phyloP scores from a whole-genome alignment of 2,113 vertebrate species.

The Phyllopteryx taeniolatus region DNA sequence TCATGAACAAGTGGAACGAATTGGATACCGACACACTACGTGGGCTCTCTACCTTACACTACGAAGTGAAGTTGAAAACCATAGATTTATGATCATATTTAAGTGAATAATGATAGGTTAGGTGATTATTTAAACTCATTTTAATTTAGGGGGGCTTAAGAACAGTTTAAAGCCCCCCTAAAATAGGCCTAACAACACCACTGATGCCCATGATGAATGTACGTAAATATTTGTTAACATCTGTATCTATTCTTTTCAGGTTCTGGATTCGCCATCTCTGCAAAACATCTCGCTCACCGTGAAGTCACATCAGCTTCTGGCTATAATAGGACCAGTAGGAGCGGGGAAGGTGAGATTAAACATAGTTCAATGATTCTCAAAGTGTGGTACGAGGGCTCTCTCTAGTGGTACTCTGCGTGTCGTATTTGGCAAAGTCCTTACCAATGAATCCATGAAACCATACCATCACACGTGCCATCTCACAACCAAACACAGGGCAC shows the following conservation, averaged over 20 bases:
- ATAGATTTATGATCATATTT: too few relatives aligned
- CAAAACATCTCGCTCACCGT: constrained; percentile 77
- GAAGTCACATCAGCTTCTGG: constrained; percentile 77
- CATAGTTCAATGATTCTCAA: background rate
- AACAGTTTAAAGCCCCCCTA: too few relatives aligned
- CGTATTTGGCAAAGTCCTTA: background rate
- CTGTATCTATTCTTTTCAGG: constrained; percentile 52
- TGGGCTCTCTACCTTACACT: too few relatives aligned
- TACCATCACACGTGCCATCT: background rate
- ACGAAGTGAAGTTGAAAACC: too few relatives aligned
- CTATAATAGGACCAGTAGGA: constrained; percentile 88
- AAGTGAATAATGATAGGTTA: too few relatives aligned
- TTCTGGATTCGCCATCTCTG: constrained; percentile 78
- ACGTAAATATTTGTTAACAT: background rate
- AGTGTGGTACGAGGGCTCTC: background rate
- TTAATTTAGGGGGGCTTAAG: too few relatives aligned
- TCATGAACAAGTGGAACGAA: too few relatives aligned
- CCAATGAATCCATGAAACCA: background rate
- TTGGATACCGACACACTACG: too few relatives aligned
- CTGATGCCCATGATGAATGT: background rate
- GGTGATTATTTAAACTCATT: too few relatives aligned
- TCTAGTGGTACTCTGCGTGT: background rate
- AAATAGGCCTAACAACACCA: too few relatives aligned
- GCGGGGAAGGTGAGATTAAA: constrained; percentile 81
- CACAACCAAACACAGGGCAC: background rate